Base-by-base conservation (phyloP, 2,113 vertebrate genomes). In the Lota lota region DNA sequence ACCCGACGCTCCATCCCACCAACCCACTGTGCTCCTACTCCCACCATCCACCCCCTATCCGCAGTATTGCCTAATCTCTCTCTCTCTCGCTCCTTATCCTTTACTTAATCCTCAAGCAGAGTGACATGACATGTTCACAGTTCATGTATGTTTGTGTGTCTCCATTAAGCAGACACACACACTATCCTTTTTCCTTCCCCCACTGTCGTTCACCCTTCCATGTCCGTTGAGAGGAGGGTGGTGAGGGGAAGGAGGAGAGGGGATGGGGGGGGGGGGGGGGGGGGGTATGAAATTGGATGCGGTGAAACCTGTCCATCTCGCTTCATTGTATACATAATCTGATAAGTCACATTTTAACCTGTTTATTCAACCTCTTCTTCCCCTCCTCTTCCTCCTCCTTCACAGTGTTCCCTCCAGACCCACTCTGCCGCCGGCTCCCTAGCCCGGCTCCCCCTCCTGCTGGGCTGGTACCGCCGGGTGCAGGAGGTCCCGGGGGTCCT, bases 401-500 rank as follows among this genome's bases (percentile, higher is more conserved):
- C 69, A 79, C 73, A 98, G 96, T 79, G 83, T 83, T 93, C 87
- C 67, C 85, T 95, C 63, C 91, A 79, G 79, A 89, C 79, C 66
- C 85, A 85, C 0, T 78, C 82, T 66, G 83, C 81, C 63, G 83
- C 81, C 64, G 84, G 85, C 67, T 66, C 78, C 62, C 79, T 94
- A 10, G 56, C 78, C 21, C 76, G 83, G 14, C 89, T 99, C 59
- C 96, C 96, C 0, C 86, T 95, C 68, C 89, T 99, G 79, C 80
- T 88, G 50, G 84, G 86, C 1, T 99, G 97, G 97, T 96, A 97
- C 88, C 84, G 14, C 63, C 93, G 91, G 58, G 91, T 97, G 70
- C 94, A 94, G 60, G 90, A 95, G 80, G 92, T 99, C n/a, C 93
- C 95, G 3, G 88, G 93, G 67, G 90, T 98, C 17, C 88, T 87